Conservation (phyloP, 2,888 invertebrate species). For the Yponomeuta malinellus region DNA sequence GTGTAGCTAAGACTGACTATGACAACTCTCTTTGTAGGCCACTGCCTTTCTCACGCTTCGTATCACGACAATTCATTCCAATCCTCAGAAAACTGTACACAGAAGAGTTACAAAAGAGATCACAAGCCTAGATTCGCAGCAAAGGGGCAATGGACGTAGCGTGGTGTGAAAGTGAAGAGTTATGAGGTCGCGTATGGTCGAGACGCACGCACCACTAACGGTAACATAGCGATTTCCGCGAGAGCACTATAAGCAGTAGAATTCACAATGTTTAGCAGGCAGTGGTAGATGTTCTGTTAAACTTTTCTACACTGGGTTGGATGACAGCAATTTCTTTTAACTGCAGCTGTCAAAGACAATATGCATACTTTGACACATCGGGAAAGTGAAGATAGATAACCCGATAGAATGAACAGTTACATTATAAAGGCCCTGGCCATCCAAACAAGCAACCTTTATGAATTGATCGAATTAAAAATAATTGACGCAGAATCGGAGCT, state of each 20-base stretch:
- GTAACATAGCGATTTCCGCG: conserved; percentile 22
- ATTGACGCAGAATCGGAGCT: conserved; percentile 4
- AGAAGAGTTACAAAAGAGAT: neutral
- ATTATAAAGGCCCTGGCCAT: too few species aligned
- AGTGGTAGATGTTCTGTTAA: too few species aligned
- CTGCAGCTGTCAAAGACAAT: too few species aligned
- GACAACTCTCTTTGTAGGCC: neutral
- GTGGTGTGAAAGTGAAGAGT: conserved; percentile 24
- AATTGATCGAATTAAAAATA: too few species aligned
- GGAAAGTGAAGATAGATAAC: too few species aligned
- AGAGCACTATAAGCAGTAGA: neutral
- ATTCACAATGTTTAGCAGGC: too few species aligned
- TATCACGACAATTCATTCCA: neutral
- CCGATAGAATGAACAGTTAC: too few species aligned
- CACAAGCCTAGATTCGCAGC: neutral
- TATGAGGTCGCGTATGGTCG: conserved; percentile 17
- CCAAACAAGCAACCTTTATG: too few species aligned
- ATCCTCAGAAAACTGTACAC: neutral
- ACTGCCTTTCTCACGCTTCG: conserved; percentile 9
- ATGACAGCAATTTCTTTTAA: too few species aligned
- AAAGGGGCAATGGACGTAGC: neutral
- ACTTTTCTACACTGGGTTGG: too few species aligned
- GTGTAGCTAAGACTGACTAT: neutral
- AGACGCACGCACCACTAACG: conserved; percentile 23
- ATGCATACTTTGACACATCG: too few species aligned